Base-by-base conservation (phyloP, 2,113 vertebrate genomes). In the Petrocephalus microphthalmus region DNA sequence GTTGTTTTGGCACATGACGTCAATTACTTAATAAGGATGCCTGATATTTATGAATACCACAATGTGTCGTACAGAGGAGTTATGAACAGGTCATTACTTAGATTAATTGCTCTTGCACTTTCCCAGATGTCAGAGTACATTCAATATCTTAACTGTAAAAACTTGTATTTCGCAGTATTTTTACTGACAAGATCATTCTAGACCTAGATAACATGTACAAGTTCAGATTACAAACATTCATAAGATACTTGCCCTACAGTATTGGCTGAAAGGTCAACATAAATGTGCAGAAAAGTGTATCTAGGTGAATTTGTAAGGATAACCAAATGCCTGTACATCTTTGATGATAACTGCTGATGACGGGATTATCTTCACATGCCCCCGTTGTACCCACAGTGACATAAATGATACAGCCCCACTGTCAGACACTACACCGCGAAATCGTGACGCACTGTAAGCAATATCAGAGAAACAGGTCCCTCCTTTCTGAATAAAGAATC, bases 1-100 rank as follows among this genome's bases (percentile, higher is more conserved):
- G 90, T 92, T 90, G 91, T 90, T 87, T 88, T 91, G 85, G 86
- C 92, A 88, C 45, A 86, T 56, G n/a, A 25, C 90, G 88, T 90
- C 87, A 93, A 94, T 94, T 92, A 93, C 92, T 90, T 90, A 93
- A 93, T 94, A 92, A 94, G 87, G 89, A 88, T 2, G 37, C 88
- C 90, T 88, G 85, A 91, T 86, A 93, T 90, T 90, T 92, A 94
- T 91, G 91, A 90, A 82, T 57, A 85, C 71, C 85, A n/a, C 10
- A 54, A 89, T 45, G 17, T 60, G 54, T 37, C 57, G 33, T 56
- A 20, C 57, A 51, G 47, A 84, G 37, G 47, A 3, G 25, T 71
- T 85, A 67, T 87, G n/a, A 87, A 57, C 53, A 87, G 71, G 33
- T 71, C 22, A 64, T 22, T n/a, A 88, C 29, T 29, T 17, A 56